Evolutionary conservation across 2,113 vertebrate species (phyloP).

Genomic region (Cairina moschata): DNA sequence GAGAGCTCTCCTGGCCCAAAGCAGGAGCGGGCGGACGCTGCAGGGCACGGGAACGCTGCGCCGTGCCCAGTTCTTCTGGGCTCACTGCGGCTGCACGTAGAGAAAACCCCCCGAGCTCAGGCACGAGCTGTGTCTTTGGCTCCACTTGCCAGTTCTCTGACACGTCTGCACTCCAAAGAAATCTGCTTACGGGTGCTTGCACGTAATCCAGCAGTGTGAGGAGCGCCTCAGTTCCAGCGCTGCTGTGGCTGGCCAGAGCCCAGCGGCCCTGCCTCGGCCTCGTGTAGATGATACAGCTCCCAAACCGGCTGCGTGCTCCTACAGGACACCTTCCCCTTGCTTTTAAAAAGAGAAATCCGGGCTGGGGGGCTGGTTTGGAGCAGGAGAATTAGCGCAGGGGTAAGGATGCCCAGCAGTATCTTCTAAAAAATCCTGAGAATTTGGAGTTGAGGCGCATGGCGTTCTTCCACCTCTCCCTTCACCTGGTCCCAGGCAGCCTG

Average conservation of each 20-base stretch:
- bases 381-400: background rate
- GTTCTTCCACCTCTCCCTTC: background rate
- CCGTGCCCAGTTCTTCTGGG: background rate
- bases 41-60: background rate
- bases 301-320: background rate
- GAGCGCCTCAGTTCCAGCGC: background rate
- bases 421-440: background rate
- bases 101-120: background rate
- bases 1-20: background rate
- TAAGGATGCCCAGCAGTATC: background rate
- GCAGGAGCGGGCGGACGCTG: background rate
- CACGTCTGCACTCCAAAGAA: background rate
- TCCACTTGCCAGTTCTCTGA: background rate
- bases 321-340: background rate
- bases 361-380: background rate
- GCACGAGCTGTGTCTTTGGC: background rate
- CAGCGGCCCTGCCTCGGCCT: background rate
- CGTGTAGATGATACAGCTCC: background rate
- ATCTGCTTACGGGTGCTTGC: background rate
- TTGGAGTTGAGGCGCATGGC: accelerated
- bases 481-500: background rate
- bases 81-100: background rate
- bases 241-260: background rate
- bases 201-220: accelerated
- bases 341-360: background rate